These are phyloP conservation scores for Noturus placidus DNA, from an alignment of 2,113 vertebrate species.

Conservation along the genomic window DNA sequence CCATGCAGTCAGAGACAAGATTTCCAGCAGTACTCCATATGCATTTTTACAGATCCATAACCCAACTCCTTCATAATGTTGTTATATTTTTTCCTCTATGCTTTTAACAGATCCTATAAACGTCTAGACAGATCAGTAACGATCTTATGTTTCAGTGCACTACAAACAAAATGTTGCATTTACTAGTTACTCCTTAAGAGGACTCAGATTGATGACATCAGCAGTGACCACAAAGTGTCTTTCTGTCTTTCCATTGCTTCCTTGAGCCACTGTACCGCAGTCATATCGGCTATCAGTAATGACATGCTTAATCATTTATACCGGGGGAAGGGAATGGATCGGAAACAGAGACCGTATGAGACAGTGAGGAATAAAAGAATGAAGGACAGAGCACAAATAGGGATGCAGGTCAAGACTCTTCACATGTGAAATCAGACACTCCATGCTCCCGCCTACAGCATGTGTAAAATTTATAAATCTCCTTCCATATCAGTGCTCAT, in stretches of 20 bases:
- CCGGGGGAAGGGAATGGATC: conserved; percentile 38
- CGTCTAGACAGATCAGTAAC: background rate
- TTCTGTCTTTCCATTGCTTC: conserved; percentile 33
- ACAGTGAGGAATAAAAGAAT: conserved; percentile 14
- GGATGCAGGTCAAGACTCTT: background rate
- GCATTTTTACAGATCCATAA: background rate
- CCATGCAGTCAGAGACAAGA: background rate
- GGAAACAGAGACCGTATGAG: conserved; percentile 48
- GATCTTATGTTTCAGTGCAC: background rate
- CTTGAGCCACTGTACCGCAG: conserved; percentile 47
- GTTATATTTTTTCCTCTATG: background rate
- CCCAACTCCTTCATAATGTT: background rate
- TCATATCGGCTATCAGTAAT: conserved; percentile 65
- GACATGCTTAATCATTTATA: conserved; percentile 67
- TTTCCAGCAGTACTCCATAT: background rate
- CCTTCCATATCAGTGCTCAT: background rate
- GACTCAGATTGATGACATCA: conserved; percentile 35
- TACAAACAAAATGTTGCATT: conserved; percentile 9
- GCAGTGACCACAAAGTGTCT: conserved; percentile 25
- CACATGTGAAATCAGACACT: background rate
- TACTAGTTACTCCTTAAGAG: conserved; percentile 9
- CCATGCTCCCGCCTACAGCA: background rate
- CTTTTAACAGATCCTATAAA: background rate
- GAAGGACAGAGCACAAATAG: conserved; percentile 1
- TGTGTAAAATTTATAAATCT: background rate